These are phyloP conservation scores for Pogonomyrmex barbatus DNA, from an alignment of 1,140 invertebrate genomes.

Conservation along the genomic window DNA sequence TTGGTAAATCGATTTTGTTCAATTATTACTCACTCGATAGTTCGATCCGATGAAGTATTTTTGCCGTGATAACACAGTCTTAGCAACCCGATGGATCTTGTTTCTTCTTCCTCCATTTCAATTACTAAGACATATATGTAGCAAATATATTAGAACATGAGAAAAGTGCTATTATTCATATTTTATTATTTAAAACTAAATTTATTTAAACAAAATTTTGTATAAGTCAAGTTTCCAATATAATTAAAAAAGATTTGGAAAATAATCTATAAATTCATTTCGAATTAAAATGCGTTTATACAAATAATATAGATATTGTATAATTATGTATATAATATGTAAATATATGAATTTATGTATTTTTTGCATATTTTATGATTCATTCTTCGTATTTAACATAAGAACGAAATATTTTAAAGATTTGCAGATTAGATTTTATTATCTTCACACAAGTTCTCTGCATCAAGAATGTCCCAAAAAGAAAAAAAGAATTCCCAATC, in stretches of 20 bases:
- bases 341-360: not conserved
- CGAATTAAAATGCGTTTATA: not conserved
- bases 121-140: slow-evolving; percentile 66
- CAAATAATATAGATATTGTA: not conserved
- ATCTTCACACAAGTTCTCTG: not conserved
- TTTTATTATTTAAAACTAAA: not conserved
- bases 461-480: not conserved
- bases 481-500: not conserved
- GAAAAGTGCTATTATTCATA: not conserved
- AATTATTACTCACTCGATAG: slow-evolving; percentile 79
- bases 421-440: not conserved
- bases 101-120: slow-evolving; percentile 78
- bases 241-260: not conserved
- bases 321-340: no score
- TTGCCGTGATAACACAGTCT: slow-evolving; percentile 77
- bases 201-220: not conserved
- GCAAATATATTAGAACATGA: not conserved
- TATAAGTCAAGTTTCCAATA: not conserved
- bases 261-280: not conserved
- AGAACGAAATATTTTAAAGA: not conserved
- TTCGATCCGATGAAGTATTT: slow-evolving; percentile 76
- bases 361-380: not conserved
- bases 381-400: not conserved
- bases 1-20: slow-evolving; percentile 42
- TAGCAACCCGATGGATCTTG: slow-evolving; percentile 75